phyloP scores from a whole-genome alignment of 2,888 invertebrate genomes.

The Yponomeuta malinellus region DNA sequence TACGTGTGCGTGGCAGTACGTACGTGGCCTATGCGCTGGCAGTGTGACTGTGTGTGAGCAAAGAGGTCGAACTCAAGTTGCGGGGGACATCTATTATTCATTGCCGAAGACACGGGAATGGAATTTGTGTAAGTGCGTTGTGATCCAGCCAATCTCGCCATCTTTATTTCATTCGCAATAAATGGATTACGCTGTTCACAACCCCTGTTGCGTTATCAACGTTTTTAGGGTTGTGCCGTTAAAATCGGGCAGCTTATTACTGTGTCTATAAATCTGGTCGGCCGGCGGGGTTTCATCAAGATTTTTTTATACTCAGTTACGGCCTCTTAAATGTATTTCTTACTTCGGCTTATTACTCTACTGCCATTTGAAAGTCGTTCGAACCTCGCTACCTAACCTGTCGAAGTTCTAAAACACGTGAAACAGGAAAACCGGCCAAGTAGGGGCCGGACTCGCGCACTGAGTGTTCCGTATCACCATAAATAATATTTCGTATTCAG shows the following conservation, averaged over 20 bases:
- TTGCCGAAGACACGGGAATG: conserved; percentile 65
- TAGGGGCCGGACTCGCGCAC: too few relatives aligned
- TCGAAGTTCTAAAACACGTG: too few relatives aligned
- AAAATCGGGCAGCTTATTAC: conserved; percentile 14
- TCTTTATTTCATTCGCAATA: conserved; percentile 70
- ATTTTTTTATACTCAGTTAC: conserved; percentile 5
- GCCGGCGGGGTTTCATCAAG: conserved; percentile 10
- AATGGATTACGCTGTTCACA: conserved; percentile 65
- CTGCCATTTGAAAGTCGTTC: background rate
- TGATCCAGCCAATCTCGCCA: conserved; percentile 67
- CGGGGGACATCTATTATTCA: conserved; percentile 67
- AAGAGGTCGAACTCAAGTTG: conserved; percentile 42
- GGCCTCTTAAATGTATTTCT: background rate
- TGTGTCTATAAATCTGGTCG: conserved; percentile 13
- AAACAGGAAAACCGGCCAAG: too few relatives aligned
- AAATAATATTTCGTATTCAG: too few relatives aligned
- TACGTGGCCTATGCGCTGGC: conserved; percentile 12
- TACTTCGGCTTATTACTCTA: background rate
- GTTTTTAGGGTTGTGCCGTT: conserved; percentile 34
- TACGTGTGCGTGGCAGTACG: background rate
- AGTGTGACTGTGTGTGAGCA: conserved; percentile 30
- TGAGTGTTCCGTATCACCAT: too few relatives aligned
- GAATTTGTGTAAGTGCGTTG: conserved; percentile 73
- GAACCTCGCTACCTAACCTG: background rate
- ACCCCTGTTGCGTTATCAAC: conserved; percentile 51